These are phyloP conservation scores for Glomeris maerens DNA, from an alignment of 1,140 invertebrate species.

Conservation along the genomic window DNA sequence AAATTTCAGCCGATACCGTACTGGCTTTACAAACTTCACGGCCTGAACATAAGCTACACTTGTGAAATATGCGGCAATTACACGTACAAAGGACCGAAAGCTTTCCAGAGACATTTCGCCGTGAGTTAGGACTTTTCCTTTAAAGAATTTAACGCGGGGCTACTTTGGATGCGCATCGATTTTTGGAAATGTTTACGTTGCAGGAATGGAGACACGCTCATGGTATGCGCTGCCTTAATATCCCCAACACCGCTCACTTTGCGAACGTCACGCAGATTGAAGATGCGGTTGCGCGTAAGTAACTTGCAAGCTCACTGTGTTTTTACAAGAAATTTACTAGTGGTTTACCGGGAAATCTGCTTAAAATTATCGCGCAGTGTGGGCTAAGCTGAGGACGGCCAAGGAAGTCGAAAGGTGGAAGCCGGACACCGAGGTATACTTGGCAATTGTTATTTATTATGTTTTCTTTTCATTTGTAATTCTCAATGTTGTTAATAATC, in stretches of 20 bases:
- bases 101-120: slow-evolving; percentile 98
- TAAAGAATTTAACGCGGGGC: too few species aligned
- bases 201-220: slow-evolving; percentile 97
- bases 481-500: slow-evolving; percentile 5
- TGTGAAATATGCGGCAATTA: slow-evolving; percentile 99
- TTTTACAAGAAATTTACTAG: neutral
- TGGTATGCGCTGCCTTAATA: slow-evolving; percentile 96
- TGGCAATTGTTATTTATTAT: neutral
- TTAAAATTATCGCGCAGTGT: slow-evolving; percentile 47
- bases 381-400: slow-evolving; percentile 91
- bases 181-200: slow-evolving; percentile 16
- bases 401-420: slow-evolving; percentile 94
- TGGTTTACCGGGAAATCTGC: slow-evolving; percentile 20
- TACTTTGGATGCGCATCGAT: neutral
- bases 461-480: neutral
- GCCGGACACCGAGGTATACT: slow-evolving; percentile 51
- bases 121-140: slow-evolving; percentile 30
- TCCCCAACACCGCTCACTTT: slow-evolving; percentile 99
- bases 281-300: slow-evolving; percentile 81
- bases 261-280: slow-evolving; percentile 99
- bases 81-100: slow-evolving; percentile 97
- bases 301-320: neutral
- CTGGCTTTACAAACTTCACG: slow-evolving; percentile 98
- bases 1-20: slow-evolving; percentile 76
- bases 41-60: slow-evolving; percentile 95